Evolutionary conservation across 2,113 vertebrate genomes (phyloP), one percentile per base, ranked within the genome.

Genomic region (Cochlearius cochlearius): DNA sequence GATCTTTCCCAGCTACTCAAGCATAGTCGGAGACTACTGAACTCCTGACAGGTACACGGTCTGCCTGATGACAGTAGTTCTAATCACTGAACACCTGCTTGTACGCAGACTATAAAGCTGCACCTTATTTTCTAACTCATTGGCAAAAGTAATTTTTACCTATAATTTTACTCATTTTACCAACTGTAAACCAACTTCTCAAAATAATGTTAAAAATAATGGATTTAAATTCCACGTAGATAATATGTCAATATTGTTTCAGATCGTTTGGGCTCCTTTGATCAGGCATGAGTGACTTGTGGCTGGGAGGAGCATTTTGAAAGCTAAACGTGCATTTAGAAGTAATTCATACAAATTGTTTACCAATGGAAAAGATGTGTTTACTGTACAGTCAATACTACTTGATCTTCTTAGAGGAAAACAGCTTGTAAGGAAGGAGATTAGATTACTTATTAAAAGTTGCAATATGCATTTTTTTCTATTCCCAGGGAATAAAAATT

Each of bases 341-440:
- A 90, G 34, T n/a, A 86, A 91, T 56, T 68, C 21, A 45, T 36
- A 12, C 21, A 47, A 84, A 58, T 29, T 96, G 91, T 95, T 97
- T 96, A 95, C 89, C 52, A 59, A 32, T 0, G 39, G 62, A 91
- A 96, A 56, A 58, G 62, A 62, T 58, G 26, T 95, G 86, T 95
- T 93, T 97, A 91, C 76, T 94, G 80, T 74, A 90, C 62, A 94
- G 92, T 78, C 91, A 94, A 88, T 92, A 68, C 32, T 72, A 49
- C 64, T 91, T 95, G 89, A 88, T 94, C 90, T 91, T 82, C 69
- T 90, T 75, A 23, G 49, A 86, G 30, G 14, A 94, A 92, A 79
- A 78, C 79, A 92, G 27, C 62, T 78, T 92, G 36, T 75, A 68
- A 88, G 59, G n/a, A 86, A 93, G 34, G 16, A 94, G 68, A 91